Evolutionary conservation across 92 coral and sea anemone genomes (phyloP).

Genomic region (Siderastrea siderea): DNA sequence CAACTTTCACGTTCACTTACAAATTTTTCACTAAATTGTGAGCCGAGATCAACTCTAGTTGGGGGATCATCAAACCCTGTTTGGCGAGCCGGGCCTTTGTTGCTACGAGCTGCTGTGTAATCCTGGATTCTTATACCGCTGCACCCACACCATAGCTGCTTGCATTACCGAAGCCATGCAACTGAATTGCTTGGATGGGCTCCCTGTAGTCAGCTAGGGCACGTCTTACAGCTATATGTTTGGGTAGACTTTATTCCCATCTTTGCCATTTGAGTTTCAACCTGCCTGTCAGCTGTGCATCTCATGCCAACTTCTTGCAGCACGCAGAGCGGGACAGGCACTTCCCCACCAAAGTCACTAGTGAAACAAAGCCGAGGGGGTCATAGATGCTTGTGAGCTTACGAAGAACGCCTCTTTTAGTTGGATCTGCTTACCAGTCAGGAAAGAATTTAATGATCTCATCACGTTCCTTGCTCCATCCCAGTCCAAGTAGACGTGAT

Average conservation of each 20-base stretch:
- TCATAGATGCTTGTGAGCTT: conserved; percentile 44
- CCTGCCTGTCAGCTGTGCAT: conserved; percentile 23
- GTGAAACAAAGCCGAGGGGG: conserved; percentile 33
- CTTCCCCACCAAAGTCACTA: conserved; percentile 4
- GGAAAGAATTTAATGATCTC: conserved; percentile 17
- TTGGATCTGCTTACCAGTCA: conserved; percentile 22
- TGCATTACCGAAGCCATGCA: conserved; percentile 59
- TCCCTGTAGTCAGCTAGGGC: conserved; percentile 35
- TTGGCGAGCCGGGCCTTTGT: conserved; percentile 51
- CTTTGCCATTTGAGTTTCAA: conserved; percentile 1
- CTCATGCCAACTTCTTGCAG: conserved; percentile 14
- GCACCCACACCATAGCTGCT: conserved; percentile 8
- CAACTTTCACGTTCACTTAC: conserved; percentile 36
- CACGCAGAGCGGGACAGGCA: conserved; percentile 22
- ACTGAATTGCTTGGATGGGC: conserved; percentile 24
- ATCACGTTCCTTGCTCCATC: conserved; percentile 40
- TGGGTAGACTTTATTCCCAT: not conserved
- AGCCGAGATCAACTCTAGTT: conserved; percentile 51
- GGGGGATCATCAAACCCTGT: conserved; percentile 53
- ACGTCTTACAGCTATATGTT: not conserved
- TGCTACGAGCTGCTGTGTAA: conserved; percentile 38
- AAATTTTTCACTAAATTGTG: conserved; percentile 30
- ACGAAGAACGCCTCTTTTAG: conserved; percentile 31
- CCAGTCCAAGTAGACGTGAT: conserved; percentile 34
- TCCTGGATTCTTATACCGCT: not conserved